Conservation (phyloP, 2,113 vertebrate genomes). For the Balaeniceps rex region DNA sequence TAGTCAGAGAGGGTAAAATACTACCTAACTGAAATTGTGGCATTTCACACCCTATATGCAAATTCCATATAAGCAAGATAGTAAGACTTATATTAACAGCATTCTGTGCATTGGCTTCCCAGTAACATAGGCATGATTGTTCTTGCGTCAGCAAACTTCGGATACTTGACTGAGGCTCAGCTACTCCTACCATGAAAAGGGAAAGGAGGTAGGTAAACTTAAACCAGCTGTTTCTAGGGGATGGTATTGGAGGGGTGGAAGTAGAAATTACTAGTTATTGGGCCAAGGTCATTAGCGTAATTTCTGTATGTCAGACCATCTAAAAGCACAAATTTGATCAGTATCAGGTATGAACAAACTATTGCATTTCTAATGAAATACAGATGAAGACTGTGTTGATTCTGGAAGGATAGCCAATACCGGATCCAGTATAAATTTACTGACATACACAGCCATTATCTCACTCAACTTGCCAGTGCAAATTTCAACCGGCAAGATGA, state of each 20-base stretch:
- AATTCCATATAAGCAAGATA: not conserved
- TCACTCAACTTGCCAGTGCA: not conserved
- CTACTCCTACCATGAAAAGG: not conserved
- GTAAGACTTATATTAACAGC: not conserved
- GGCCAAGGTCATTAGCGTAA: not conserved
- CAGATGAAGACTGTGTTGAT: not conserved
- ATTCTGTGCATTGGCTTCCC: not conserved
- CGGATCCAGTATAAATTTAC: not conserved
- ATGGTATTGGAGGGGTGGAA: not conserved
- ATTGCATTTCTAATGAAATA: not conserved
- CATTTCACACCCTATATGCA: not conserved
- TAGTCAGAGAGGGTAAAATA: not conserved
- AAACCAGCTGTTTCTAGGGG: not conserved
- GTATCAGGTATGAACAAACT: fast-evolving
- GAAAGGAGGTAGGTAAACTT: not conserved
- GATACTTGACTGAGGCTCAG: not conserved
- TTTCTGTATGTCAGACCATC: not conserved
- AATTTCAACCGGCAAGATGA: not conserved
- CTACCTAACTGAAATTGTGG: not conserved
- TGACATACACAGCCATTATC: not conserved
- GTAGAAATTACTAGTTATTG: not conserved
- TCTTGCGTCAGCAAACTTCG: not conserved
- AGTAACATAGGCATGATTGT: not conserved
- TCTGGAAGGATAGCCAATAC: not conserved
- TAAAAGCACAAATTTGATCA: not conserved